Evolutionary conservation across 2,888 invertebrate genomes (phyloP).

Genomic region (Deilephila elpenor): DNA sequence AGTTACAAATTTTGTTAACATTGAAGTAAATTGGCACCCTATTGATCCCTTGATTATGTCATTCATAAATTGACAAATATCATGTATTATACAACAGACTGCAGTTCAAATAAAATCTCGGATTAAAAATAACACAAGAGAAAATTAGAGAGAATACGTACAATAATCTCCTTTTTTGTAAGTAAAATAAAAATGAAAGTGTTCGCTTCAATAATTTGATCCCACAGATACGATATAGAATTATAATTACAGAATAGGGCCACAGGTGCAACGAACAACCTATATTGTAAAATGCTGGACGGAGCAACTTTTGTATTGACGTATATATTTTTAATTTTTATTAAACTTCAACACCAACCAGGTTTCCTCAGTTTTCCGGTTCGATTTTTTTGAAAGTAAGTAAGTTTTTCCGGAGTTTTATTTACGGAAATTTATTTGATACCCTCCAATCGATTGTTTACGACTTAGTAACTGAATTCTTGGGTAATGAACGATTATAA

Average conservation of each 20-base stretch:
- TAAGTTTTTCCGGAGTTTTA: not conserved
- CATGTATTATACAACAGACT: too few relatives aligned
- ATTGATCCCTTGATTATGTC: too few relatives aligned
- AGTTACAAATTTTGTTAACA: not conserved
- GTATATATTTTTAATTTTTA: constrained; percentile 34
- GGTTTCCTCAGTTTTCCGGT: constrained; percentile 21
- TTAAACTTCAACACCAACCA: constrained; percentile 35
- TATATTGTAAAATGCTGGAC: constrained; percentile 33
- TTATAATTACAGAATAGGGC: constrained; percentile 39
- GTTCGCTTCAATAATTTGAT: not conserved
- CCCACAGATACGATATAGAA: not conserved
- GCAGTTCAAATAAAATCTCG: too few relatives aligned
- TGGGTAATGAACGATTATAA: too few relatives aligned
- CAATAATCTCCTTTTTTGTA: too few relatives aligned
- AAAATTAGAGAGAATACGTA: not conserved
- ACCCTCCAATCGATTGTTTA: not conserved
- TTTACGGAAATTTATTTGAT: not conserved
- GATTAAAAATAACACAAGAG: too few relatives aligned
- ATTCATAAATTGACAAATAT: not conserved
- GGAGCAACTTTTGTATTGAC: constrained; percentile 42
- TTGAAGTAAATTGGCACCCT: not conserved
- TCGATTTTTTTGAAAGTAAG: not conserved
- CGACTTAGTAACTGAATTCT: too few relatives aligned
- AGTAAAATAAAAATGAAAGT: too few relatives aligned
- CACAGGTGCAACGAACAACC: constrained; percentile 37